Evolutionary conservation across 1,140 invertebrate species (phyloP).

Genomic region (Akabosia matsudoensis): DNA sequence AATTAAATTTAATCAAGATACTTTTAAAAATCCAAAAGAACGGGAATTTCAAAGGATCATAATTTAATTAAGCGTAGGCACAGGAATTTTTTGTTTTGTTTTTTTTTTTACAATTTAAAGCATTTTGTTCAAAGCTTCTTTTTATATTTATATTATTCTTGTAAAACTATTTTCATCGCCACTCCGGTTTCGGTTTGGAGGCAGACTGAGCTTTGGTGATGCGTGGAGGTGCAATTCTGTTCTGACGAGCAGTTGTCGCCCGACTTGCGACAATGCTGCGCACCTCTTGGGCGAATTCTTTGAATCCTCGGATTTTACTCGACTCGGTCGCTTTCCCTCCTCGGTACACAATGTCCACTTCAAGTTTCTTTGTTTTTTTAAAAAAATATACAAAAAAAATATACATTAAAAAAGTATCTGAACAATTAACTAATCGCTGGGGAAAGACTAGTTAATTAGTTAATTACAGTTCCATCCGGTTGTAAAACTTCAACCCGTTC

Average conservation of each 20-base stretch:
- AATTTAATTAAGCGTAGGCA: too few species aligned
- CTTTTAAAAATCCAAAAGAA: too few species aligned
- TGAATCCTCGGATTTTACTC: background rate
- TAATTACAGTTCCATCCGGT: background rate
- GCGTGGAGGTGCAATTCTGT: background rate
- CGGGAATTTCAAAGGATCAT: too few species aligned
- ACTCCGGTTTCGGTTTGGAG: constrained; percentile 2
- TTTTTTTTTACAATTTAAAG: background rate
- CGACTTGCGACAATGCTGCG: background rate
- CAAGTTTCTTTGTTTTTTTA: background rate
- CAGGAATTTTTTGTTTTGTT: too few species aligned
- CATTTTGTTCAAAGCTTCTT: background rate
- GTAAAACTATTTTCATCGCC: background rate
- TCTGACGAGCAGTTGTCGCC: background rate
- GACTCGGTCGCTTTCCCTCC: background rate
- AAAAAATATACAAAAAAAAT: background rate
- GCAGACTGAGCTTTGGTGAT: background rate
- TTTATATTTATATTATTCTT: background rate
- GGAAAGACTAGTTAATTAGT: too few species aligned
- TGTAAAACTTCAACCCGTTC: background rate
- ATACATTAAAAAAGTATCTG: background rate
- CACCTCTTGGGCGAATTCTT: constrained; percentile 6
- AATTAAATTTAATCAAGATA: too few species aligned
- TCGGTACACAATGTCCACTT: background rate
- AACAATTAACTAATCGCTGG: background rate